Evolutionary conservation across 2,113 vertebrate genomes (phyloP).

Genomic region (Onychostruthus taczanowskii): DNA sequence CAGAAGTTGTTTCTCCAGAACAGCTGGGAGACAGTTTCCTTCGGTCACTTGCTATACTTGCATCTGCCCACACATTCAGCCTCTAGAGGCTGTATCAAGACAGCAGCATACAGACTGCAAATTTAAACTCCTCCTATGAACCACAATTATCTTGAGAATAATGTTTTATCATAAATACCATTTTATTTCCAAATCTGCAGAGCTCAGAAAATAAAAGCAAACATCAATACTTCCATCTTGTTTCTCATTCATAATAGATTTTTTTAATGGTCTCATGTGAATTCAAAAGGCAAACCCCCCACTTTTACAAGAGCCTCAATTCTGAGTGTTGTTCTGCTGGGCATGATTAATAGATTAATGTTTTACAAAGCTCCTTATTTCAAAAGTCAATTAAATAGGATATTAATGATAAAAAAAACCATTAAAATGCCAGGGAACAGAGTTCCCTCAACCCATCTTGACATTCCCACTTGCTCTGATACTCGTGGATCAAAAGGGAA

Average conservation of each 20-base stretch:
- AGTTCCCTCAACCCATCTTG: background rate
- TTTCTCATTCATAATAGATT: background rate
- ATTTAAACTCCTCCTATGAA: background rate
- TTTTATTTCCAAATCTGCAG: background rate
- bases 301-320: background rate
- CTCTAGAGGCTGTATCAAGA: background rate
- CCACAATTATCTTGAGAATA: background rate
- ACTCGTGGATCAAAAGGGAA: background rate
- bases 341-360: background rate
- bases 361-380: background rate
- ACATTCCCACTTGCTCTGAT: background rate
- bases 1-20: background rate
- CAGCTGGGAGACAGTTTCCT: background rate
- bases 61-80: background rate
- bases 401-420: background rate
- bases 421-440: background rate
- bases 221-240: background rate
- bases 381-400: background rate
- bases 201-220: background rate
- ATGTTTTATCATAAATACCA: background rate
- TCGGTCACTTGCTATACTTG: background rate
- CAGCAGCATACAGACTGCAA: background rate
- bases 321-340: background rate
- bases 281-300: background rate
- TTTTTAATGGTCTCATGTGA: background rate